Base-by-base conservation (phyloP, 37 sponge, comb jelly and placozoan genomes). In the Haliclona indistincta region DNA sequence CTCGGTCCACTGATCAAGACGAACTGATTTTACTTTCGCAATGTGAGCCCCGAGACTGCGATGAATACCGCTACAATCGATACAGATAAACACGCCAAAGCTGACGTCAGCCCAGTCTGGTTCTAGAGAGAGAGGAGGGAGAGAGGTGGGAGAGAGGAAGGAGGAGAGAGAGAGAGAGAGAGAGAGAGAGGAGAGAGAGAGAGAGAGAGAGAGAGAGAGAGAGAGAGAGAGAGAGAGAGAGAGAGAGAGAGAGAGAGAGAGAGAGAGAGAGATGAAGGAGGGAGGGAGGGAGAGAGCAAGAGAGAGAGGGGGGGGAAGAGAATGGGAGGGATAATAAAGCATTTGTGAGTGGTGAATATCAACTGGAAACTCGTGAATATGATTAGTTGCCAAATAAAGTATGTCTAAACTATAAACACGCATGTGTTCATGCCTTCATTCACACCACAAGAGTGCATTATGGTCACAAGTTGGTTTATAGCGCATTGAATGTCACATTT, bases 21-120 rank as follows among this genome's bases (percentile, higher is more conserved):
- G 37, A 17, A 81, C 20, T 2, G 91, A 90, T 51, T 80, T 90
- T 40, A 90, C 81, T 60, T 81, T 84, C 49, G 73, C 29, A 41
- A 88, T 47, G 47, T 88, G 89, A 0, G 79, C 74, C 4, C 89
- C 89, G 4, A 90, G 73, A 33, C 86, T 67, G 5, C 91, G 70
- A 42, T 84, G 86, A 17, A 90, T 76, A 0, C 91, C 91, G 63
- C 91, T 90, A 62, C 91, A 90, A 38, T 77, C 77, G 41, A 90
- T 90, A 67, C 91, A 90, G 11, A 90, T 71, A 52, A 90, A 90
- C 43, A 90, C 64, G 3, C 86, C 91, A 71, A 84, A 79, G 33
- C 53, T 84, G 45, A 80, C 13, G 37, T 75, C 81, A 3, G 77
- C 91, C 91, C 91, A 90, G 3, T 70, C 86, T 5, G 91, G 91